Base-by-base conservation (phyloP, 2,888 invertebrate species). In the Mesoligia furuncula region DNA sequence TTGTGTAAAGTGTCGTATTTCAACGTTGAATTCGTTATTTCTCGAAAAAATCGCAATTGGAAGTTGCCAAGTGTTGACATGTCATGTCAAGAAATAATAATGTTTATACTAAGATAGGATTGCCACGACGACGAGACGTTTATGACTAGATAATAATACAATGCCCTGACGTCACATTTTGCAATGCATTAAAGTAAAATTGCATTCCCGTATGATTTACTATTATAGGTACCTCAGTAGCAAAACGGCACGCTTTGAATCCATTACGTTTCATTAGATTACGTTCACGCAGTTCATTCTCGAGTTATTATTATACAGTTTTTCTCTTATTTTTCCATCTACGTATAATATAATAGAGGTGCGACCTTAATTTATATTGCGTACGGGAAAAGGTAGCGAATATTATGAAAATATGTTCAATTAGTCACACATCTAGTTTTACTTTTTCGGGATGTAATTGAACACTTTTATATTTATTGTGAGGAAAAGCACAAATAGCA, bases 161-260 rank as follows among this genome's bases (percentile, higher is more conserved):
- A 27, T 7, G 17, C 54, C 27, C 42, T 73, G 57, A 42, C 69
- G 77, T 71, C 75, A 78, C 42, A 57, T 51, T 75, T 78, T 85
- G 66, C 83, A 86, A 88, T 82, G 82, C 81, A 87, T 84, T 85
- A 84, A 90, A 86, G 73, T 84, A 84, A 89, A 88, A 90, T 88
- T 85, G 87, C 86, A 89, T 85, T 73, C 80, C 70, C 79, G 81
- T 72, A 75, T 78, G 73, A 57, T 75, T 81, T 77, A 80, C 62
- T 80, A 70, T 36, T 54, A 11, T 51, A n/a, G 11, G 17, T 65
- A 64, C 11, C n/a, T 13, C 15, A 66, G 78, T 76, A 81, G 79
- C 75, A 80, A 87, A 85, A 78, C 48, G 45, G 27, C 45, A 45
- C 61, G 45, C 65, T 73, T 64, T 73, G 70, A 87, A 77, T 82